A percentile compares a stretch with the other conserved stretches of the same genome.
Evolutionary conservation across 2,888 invertebrate species (phyloP).

Genomic region (Parnassius apollo): DNA sequence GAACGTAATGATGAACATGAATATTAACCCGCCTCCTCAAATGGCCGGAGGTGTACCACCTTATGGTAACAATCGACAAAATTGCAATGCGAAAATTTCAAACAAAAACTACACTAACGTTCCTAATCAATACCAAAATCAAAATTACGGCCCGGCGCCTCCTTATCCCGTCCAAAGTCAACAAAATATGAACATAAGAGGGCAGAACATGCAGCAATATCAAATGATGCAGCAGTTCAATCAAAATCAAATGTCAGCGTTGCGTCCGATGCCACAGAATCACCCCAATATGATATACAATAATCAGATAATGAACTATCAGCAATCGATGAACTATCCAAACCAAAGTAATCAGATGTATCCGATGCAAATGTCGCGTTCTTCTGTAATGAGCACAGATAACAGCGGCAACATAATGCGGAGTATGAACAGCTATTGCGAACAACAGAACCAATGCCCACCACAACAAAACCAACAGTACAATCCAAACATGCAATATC

Average conservation of each 20-base stretch:
- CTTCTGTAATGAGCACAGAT: constrained; percentile 74
- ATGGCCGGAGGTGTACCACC: constrained; percentile 39
- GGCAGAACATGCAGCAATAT: constrained; percentile 66
- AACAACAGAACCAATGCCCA: constrained; percentile 47
- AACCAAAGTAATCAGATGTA: constrained; percentile 61
- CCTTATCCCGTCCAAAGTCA: constrained; percentile 62
- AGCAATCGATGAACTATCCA: constrained; percentile 50
- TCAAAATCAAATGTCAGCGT: constrained; percentile 51
- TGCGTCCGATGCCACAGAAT: constrained; percentile 47
- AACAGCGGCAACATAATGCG: constrained; percentile 73
- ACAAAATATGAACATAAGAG: constrained; percentile 51
- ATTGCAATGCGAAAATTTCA: constrained; percentile 55
- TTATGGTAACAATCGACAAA: constrained; percentile 56
- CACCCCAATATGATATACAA: constrained; percentile 51
- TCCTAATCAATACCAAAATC: constrained; percentile 64
- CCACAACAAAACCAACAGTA: constrained; percentile 49
- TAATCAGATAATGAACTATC: constrained; percentile 64
- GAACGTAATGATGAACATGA: constrained; percentile 37
- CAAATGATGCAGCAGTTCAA: constrained; percentile 67
- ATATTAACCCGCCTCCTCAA: constrained; percentile 49
- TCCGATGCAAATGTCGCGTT: constrained; percentile 69
- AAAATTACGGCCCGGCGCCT: constrained; percentile 59
- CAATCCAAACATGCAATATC: constrained; percentile 65
- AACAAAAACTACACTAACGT: constrained; percentile 57
- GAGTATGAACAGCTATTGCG: constrained; percentile 64